Percentiles rank a stretch among this genome's conserved stretches.
Conservation (phyloP, 2,113 vertebrate species). For the Tympanuchus pallidicinctus region DNA sequence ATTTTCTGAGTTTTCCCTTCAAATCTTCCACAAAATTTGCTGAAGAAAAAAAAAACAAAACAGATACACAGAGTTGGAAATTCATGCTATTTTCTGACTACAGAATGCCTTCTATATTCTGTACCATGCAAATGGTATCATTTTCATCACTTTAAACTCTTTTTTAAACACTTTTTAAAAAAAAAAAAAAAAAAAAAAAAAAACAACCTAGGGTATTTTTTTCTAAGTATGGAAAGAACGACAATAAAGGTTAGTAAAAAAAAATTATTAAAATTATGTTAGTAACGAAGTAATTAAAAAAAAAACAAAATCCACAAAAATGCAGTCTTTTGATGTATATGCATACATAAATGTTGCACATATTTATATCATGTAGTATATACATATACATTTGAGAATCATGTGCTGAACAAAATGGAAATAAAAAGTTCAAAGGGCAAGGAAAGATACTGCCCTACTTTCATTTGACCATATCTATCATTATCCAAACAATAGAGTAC, state of each 20-base stretch:
- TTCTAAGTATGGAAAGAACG: not conserved
- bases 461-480: not conserved
- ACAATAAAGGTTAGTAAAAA: too few species aligned
- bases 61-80: not conserved
- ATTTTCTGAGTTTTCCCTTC: not conserved
- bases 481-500: not conserved
- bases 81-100: not conserved
- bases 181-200: too few species aligned
- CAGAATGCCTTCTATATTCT: not conserved
- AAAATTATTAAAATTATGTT: too few species aligned
- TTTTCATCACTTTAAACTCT: not conserved
- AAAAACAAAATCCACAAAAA: not conserved
- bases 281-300: not conserved
- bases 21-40: not conserved
- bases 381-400: not conserved
- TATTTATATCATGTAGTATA: rapidly evolving
- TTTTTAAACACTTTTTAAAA: too few species aligned
- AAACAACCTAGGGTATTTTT: not conserved
- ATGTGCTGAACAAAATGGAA: not conserved
- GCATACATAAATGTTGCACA: too few species aligned
- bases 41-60: not conserved
- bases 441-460: not conserved
- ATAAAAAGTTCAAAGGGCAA: not conserved
- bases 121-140: not conserved
- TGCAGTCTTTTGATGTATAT: not conserved